Evolutionary conservation across 2,113 vertebrate genomes (phyloP).

Genomic region (Varanus komodoensis): DNA sequence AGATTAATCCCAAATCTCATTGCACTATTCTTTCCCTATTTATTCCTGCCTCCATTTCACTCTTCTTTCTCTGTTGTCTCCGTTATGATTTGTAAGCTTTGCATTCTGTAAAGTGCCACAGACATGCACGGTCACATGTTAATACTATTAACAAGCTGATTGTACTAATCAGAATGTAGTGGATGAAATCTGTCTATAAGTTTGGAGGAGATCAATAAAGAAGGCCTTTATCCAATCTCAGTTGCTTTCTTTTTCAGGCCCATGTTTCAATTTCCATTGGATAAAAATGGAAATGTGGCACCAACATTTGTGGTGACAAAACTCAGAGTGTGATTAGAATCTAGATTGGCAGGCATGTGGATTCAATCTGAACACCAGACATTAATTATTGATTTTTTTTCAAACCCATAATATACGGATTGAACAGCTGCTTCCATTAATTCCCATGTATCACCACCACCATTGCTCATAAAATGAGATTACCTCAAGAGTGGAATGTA

Average conservation of each 20-base stretch:
- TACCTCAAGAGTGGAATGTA: conserved; percentile 23
- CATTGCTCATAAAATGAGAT: conserved; percentile 50
- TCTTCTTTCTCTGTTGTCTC: no score
- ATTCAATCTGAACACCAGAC: conserved; percentile 7
- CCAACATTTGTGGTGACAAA: background rate
- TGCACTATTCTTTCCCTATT: no score
- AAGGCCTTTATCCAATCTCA: background rate
- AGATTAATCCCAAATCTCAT: no score
- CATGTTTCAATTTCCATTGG: background rate
- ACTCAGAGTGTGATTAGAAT: background rate
- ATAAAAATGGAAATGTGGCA: background rate
- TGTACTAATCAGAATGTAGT: background rate
- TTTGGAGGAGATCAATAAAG: background rate
- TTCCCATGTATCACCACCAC: background rate
- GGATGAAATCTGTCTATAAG: background rate
- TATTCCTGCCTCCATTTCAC: no score
- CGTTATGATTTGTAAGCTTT: no score
- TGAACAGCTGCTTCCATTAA: conserved; percentile 21
- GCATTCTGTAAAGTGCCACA: no score
- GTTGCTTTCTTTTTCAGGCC: background rate
- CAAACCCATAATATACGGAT: conserved; percentile 3
- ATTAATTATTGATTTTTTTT: conserved; percentile 15
- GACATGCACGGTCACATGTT: no score
- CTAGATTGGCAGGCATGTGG: background rate
- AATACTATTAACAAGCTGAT: no score